Base-by-base conservation (phyloP, 35 echinoderm and acorn worm genomes). In the Nesometra sesokonis region DNA sequence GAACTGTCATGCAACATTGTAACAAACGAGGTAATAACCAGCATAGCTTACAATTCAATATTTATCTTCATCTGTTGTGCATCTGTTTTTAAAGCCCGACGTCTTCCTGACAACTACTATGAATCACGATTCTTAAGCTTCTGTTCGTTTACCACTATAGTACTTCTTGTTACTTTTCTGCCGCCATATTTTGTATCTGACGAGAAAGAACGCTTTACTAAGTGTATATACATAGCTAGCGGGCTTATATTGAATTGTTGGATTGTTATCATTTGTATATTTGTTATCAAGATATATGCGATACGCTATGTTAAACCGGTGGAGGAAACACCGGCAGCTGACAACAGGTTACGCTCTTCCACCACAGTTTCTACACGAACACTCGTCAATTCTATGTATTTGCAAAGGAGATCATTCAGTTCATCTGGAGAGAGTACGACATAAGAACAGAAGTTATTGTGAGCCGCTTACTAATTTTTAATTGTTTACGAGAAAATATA, bases 51-150 rank as follows among this genome's bases (percentile, higher is more conserved):
- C 82, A 87, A 89, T 76, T 27, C 89, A 15, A 30, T 86, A 37
- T 38, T 95, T 5, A 81, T 95, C 15, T 7, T 52, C 17, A 34
- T 82, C 0, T 91, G 87, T 35, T 91, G 89, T 43, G 89, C 88
- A 79, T 91, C 84, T 32, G 93, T 90, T 21, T 89, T 95, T 43
- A 76, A 35, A 0, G 47, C 93, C 3, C 78, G 93, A 17, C 77
- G 85, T 29, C 86, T 95, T 0, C 93, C 93, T 0, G 83, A 82
- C 32, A 95, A 95, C 79, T 95, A 95, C 39, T 91, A 91, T 76
- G 89, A 95, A 32, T 81, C 89, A 0, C 77, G 86, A 39, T 95
- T 95, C 76, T 91, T 95, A 31, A 90, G 86, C 0, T 86, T 95
- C 36, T 86, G 89, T 77, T 87, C 91, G 0, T 95, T 91, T 78